Base-by-base conservation (phyloP, 2,888 invertebrate species). In the Eucera pruinosa region DNA sequence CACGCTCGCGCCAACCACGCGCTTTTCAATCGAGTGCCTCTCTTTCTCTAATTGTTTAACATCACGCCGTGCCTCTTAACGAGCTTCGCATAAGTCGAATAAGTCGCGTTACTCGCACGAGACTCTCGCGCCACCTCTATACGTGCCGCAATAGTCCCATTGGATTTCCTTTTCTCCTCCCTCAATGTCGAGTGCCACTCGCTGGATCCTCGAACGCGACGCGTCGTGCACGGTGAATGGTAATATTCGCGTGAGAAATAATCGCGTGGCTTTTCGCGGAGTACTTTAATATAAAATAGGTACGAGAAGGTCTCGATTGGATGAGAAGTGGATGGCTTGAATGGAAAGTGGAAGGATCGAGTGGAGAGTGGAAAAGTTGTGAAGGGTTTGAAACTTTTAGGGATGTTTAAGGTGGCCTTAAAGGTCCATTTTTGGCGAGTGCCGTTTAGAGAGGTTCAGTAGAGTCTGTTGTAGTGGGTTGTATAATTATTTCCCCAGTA, bases 1-100 rank as follows among this genome's bases (percentile, higher is more conserved):
- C 87, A 87, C 88, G 85, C 80, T 81, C 82, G 76, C 87, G 86
- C 83, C 86, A 85, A 85, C 84, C 30, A 50, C 47, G 57, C 78
- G 64, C 62, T 78, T 85, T 82, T 74, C 73, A 80, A 67, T 81
- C 72, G 60, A 30, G 64, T 36, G 47, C 30, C 65, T 79, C 65
- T 79, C 74, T 79, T 75, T 78, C 79, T 82, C 76, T 82, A 82
- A 81, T 87, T 82, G 81, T 77, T 78, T 80, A 74, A 79, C 79
- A 78, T 68, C 58, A 69, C 74, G 65, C 78, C 33, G 33, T 25
- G 47, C 39, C 64, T 47, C 67, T n/a, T 73, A 83, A 78, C 76
- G 82, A 76, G 75, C 48, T 68, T 20, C 55, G 61, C 73, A 62
- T 70, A 61, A 66, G 50, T 73, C 67, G 64, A 61, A 54, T 55